Evolutionary conservation across 2,113 vertebrate genomes (phyloP).

Genomic region (Myotis yumanensis): DNA sequence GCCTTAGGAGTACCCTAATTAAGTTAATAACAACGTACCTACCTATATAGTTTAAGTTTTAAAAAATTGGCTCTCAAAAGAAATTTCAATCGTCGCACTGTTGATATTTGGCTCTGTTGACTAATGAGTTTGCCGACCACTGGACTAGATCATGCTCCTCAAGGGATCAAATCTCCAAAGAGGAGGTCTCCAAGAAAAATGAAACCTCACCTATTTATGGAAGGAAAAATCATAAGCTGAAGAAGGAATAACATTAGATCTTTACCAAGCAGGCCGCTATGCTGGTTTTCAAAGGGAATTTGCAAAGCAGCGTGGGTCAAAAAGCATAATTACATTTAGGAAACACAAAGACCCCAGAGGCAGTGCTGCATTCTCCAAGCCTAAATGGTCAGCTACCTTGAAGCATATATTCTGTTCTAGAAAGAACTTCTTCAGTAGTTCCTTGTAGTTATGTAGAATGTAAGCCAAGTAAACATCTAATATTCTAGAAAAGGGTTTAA

Average conservation of each 20-base stretch:
- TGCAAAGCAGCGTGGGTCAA: neutral
- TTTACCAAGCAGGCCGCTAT: neutral
- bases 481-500: slow-evolving; percentile 27
- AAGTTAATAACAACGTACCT: too few relatives aligned
- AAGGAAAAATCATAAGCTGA: neutral
- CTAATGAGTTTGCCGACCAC: too few relatives aligned
- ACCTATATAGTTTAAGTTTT: too few relatives aligned
- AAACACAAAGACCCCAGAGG: slow-evolving; percentile 30
- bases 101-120: too few relatives aligned
- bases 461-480: slow-evolving; percentile 29
- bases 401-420: neutral
- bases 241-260: neutral
- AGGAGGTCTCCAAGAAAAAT: slow-evolving; percentile 24
- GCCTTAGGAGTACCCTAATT: too few relatives aligned
- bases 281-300: slow-evolving; percentile 25
- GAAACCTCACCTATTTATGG: slow-evolving; percentile 42
- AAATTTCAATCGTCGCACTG: too few relatives aligned
- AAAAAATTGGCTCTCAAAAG: too few relatives aligned
- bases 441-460: slow-evolving; percentile 8
- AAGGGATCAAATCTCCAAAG: neutral
- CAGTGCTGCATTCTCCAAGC: neutral
- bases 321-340: slow-evolving; percentile 41
- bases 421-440: slow-evolving; percentile 38
- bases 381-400: neutral
- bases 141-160: neutral